Conservation (phyloP, 2,113 vertebrate genomes). For the Catharus bicknelli region DNA sequence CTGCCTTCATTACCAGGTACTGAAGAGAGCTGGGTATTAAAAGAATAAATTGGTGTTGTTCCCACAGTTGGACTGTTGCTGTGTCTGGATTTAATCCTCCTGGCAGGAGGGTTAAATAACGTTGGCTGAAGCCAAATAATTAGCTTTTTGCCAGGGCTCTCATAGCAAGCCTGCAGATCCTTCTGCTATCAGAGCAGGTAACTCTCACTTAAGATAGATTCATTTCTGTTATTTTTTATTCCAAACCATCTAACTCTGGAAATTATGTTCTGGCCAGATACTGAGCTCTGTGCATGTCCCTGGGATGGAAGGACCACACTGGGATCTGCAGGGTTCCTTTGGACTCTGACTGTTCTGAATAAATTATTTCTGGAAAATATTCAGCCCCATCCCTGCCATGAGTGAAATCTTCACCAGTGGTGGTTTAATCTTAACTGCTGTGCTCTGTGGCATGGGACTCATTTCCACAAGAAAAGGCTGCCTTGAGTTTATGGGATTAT, state of each 20-base stretch:
- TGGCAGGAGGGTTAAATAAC: not conserved
- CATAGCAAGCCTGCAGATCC: not conserved
- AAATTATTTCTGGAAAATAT: not conserved
- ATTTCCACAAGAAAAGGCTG: not conserved
- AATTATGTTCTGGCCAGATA: not conserved
- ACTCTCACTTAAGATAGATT: not conserved
- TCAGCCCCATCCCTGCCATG: not conserved
- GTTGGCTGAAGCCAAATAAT: not conserved
- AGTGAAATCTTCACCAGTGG: not conserved
- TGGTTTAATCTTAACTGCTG: not conserved
- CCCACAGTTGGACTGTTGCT: not conserved
- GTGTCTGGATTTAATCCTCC: not conserved
- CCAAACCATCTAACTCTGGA: not conserved
- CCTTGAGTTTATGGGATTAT: not conserved
- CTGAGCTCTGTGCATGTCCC: rapidly evolving
- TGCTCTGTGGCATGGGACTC: not conserved
- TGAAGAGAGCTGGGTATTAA: not conserved
- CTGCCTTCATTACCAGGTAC: not conserved
- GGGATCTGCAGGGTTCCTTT: not conserved
- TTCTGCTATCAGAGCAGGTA: not conserved
- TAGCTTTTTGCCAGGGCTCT: not conserved
- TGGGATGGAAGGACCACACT: rapidly evolving
- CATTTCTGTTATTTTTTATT: not conserved
- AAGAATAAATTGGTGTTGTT: not conserved
- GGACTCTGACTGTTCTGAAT: not conserved